Evolutionary conservation across 92 coral and sea anemone species (phyloP).

Genomic region (Umimayanthus chanpuru): DNA sequence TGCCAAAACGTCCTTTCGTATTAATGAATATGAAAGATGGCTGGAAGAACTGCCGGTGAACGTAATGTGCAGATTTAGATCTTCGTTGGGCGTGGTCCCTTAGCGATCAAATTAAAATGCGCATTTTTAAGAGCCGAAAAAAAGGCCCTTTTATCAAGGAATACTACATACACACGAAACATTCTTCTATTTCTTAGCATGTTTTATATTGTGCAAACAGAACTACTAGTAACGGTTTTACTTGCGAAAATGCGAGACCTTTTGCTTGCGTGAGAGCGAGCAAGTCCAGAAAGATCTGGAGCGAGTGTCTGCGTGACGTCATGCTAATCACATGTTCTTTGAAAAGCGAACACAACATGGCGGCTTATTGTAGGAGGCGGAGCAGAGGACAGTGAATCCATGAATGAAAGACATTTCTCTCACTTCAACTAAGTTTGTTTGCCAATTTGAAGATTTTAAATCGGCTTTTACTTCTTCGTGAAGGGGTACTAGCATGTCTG

Average conservation of each 20-base stretch:
- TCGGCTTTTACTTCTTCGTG: constrained; percentile 46
- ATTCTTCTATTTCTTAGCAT: not conserved
- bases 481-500: constrained; percentile 91
- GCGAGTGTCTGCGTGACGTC: constrained; percentile 41
- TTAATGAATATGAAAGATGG: no score
- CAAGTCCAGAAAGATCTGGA: constrained; percentile 24
- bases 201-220: not conserved
- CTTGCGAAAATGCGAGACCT: not conserved
- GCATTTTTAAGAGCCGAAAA: not conserved
- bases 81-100: not conserved
- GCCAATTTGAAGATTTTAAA: constrained; percentile 2
- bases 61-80: not conserved
- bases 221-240: no score
- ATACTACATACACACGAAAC: not conserved
- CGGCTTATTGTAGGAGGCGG: constrained; percentile 72
- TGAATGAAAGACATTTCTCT: constrained; percentile 23
- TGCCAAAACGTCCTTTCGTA: no score
- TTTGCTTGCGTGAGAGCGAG: not conserved
- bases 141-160: not conserved
- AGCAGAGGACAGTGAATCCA: constrained; percentile 23
- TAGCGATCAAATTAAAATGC: not conserved
- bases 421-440: constrained; percentile 21
- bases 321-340: constrained; percentile 39
- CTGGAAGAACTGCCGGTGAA: not conserved
- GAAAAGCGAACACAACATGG: constrained; percentile 78